These are phyloP conservation scores for Hoplodrina blanda DNA, from an alignment of 2,888 invertebrate species.

Conservation along the genomic window DNA sequence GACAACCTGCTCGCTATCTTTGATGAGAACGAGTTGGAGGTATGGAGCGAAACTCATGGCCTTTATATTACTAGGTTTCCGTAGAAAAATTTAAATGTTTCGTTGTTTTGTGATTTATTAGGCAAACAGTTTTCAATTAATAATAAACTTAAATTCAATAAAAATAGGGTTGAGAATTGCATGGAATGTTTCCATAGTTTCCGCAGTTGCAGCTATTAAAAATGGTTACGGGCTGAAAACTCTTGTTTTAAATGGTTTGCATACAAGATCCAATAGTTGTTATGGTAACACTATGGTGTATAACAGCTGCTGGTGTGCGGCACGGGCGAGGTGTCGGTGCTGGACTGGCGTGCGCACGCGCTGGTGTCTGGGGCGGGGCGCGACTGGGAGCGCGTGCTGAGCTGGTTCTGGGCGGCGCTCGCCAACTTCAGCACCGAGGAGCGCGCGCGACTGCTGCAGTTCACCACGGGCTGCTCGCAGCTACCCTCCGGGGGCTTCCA, in stretches of 20 bases:
- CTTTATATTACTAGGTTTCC: no score
- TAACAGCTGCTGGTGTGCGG: conserved; percentile 95
- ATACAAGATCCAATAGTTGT: no score
- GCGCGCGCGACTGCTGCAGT: conserved; percentile 97
- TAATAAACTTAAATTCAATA: no score
- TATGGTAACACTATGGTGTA: no score
- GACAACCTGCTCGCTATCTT: conserved; percentile 98
- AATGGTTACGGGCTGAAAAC: no score
- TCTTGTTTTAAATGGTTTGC: no score
- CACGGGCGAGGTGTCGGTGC: conserved; percentile 97
- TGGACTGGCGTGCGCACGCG: conserved; percentile 97
- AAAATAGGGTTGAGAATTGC: no score
- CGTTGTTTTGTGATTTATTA: no score
- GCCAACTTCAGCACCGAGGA: conserved; percentile 97
- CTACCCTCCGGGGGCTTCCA: conserved; percentile 96
- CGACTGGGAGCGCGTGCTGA: conserved; percentile 95
- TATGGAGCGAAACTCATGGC: conserved; percentile 72
- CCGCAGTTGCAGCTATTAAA: no score
- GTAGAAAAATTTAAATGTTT: no score
- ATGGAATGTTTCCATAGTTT: no score
- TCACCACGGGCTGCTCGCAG: conserved; percentile 98
- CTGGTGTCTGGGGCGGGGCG: conserved; percentile 95
- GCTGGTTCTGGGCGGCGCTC: conserved; percentile 90
- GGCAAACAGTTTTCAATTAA: no score
- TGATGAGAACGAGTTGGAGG: conserved; percentile 99